Evolutionary conservation across 2,888 invertebrate species (phyloP).

Genomic region (Crioceris asparagi): DNA sequence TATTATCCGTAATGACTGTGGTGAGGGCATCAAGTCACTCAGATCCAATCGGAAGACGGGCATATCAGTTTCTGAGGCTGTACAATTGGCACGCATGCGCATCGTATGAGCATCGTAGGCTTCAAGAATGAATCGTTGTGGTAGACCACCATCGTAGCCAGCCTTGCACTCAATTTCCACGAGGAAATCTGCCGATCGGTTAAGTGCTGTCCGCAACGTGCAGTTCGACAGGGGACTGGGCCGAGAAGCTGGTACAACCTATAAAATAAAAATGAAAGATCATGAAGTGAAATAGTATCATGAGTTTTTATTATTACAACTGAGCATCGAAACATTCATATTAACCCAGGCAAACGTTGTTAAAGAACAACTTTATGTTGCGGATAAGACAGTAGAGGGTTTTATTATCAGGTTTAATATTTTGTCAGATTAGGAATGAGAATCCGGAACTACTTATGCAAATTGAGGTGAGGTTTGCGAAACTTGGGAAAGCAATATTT

Average conservation of each 20-base stretch:
- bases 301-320: no score
- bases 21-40: slow-evolving; percentile 49
- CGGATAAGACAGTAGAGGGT: no score
- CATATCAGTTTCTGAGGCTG: slow-evolving; percentile 38
- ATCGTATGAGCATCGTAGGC: slow-evolving; percentile 68
- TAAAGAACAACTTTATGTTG: no score
- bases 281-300: no score
- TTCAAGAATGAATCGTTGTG: slow-evolving; percentile 74
- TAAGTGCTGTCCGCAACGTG: slow-evolving; percentile 52
- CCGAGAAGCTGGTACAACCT: slow-evolving; percentile 47
- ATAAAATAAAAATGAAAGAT: slow-evolving; percentile 1
- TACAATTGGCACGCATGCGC: slow-evolving; percentile 52
- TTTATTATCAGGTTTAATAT: no score
- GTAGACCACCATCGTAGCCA: slow-evolving; percentile 82
- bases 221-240: slow-evolving; percentile 78
- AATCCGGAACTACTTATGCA: no score
- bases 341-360: no score
- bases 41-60: slow-evolving; percentile 55
- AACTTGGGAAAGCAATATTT: no score
- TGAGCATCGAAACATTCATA: no score
- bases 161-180: slow-evolving; percentile 76
- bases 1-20: slow-evolving; percentile 61
- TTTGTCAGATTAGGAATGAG: no score
- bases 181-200: slow-evolving; percentile 25
- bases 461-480: no score